Conservation (phyloP, 35 echinoderm and acorn worm species). For the Heliocidaris erythrogramma region DNA sequence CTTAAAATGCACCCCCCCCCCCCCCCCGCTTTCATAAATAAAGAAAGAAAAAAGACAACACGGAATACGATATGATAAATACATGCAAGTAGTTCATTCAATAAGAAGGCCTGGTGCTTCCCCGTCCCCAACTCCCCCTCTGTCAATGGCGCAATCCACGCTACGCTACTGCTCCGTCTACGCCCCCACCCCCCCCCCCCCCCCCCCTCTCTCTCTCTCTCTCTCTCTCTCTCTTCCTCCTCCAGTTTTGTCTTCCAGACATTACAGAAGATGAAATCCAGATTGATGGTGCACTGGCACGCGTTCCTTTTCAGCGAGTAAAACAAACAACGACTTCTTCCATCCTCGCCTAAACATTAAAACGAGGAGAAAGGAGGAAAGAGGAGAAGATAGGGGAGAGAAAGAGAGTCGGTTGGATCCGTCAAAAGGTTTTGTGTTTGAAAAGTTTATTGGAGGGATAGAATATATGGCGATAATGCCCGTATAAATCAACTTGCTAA, state of each 20-base stretch:
- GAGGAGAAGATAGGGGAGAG: not conserved
- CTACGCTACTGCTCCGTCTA: not conserved
- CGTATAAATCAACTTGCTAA: not conserved
- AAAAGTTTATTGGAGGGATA: slow-evolving; percentile 4
- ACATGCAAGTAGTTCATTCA: too few relatives aligned
- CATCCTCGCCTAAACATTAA: not conserved
- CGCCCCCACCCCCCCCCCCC: not conserved
- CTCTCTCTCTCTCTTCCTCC: not conserved
- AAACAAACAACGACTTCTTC: slow-evolving; percentile 19
- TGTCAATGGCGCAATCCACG: not conserved
- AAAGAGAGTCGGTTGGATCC: not conserved
- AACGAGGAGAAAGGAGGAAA: not conserved
- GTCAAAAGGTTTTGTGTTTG: not conserved
- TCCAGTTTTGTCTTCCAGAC: not conserved
- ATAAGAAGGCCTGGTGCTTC: too few relatives aligned
- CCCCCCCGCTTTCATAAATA: not conserved
- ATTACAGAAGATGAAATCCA: not conserved
- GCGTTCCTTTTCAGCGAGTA: not conserved
- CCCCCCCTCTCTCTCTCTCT: too few relatives aligned
- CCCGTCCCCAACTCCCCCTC: too few relatives aligned
- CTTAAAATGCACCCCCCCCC: too few relatives aligned
- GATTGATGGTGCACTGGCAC: slow-evolving; percentile 32
- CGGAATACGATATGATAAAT: too few relatives aligned
- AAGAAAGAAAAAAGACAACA: too few relatives aligned
- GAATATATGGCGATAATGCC: slow-evolving; percentile 11